phyloP scores from a whole-genome alignment of 2,113 vertebrate species.

The Sander lucioperca region DNA sequence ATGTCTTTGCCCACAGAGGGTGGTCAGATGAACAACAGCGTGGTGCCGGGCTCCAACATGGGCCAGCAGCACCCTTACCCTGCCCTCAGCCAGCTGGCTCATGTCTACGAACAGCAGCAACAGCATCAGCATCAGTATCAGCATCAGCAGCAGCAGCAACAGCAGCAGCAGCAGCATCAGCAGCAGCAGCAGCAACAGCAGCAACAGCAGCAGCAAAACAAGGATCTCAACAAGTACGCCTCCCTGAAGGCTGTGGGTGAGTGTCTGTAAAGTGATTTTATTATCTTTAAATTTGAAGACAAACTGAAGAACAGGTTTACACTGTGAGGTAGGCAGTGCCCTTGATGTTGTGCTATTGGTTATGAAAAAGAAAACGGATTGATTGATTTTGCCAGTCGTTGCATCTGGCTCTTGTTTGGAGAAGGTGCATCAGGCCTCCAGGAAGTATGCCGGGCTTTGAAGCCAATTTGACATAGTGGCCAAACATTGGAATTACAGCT shows the following conservation, averaged over 20 bases:
- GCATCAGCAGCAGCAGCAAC: conserved; percentile 17
- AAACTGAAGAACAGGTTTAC: background rate
- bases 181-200: conserved; percentile 28
- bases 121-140: conserved; percentile 80
- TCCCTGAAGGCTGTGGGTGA: conserved; percentile 98
- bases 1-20: conserved; percentile 84
- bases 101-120: conserved; percentile 93
- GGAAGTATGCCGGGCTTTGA: too few relatives aligned
- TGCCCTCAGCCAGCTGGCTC: conserved; percentile 92
- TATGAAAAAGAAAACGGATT: background rate
- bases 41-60: conserved; percentile 88
- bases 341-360: background rate
- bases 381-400: background rate
- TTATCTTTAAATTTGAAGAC: conserved; percentile 3
- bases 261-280: conserved; percentile 58
- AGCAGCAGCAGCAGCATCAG: conserved; percentile 86
- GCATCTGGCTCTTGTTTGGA: conserved; percentile 7
- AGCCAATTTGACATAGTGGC: too few relatives aligned
- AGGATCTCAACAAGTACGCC: conserved; percentile 97
- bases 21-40: conserved; percentile 94
- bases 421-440: background rate
- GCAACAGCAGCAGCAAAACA: conserved; percentile 88
- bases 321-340: background rate
- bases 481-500: too few relatives aligned
- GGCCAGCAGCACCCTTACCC: conserved; percentile 93